These are phyloP conservation scores for Microplitis demolitor DNA, from an alignment of 1,140 invertebrate species.

Conservation along the genomic window DNA sequence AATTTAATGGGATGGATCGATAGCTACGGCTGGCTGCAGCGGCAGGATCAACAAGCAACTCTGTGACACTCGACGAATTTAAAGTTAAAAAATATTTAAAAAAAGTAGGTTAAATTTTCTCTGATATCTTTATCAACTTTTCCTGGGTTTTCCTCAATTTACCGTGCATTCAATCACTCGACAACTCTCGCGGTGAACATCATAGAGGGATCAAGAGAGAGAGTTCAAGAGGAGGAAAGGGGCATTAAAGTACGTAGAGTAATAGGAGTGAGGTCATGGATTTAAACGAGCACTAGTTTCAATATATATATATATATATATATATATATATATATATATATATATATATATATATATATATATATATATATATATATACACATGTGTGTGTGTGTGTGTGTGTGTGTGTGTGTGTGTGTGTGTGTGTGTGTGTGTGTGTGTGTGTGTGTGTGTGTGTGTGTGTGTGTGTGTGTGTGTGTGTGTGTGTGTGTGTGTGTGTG, in stretches of 20 bases:
- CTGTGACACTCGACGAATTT: background rate
- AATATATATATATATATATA: background rate
- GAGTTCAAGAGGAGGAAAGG: background rate
- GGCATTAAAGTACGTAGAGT: too few relatives aligned
- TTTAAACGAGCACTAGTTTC: background rate
- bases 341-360: too few relatives aligned
- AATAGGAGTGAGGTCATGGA: too few relatives aligned
- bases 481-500: too few relatives aligned
- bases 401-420: too few relatives aligned
- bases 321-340: background rate
- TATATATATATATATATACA: too few relatives aligned
- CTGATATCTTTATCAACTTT: constrained; percentile 3
- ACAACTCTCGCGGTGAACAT: constrained; percentile 14
- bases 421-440: too few relatives aligned
- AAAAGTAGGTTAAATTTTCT: background rate
- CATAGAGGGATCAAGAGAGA: background rate
- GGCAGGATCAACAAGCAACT: background rate
- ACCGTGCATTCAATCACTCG: constrained; percentile 22
- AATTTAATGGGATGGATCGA: too few relatives aligned
- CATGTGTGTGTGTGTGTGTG: too few relatives aligned
- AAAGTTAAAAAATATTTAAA: background rate
- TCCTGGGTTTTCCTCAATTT: constrained; percentile 19
- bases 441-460: too few relatives aligned
- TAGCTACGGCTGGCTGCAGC: too few relatives aligned
- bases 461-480: too few relatives aligned